Evolutionary conservation across 2,113 vertebrate genomes (phyloP).

Genomic region (Acrocephalus arundinaceus): DNA sequence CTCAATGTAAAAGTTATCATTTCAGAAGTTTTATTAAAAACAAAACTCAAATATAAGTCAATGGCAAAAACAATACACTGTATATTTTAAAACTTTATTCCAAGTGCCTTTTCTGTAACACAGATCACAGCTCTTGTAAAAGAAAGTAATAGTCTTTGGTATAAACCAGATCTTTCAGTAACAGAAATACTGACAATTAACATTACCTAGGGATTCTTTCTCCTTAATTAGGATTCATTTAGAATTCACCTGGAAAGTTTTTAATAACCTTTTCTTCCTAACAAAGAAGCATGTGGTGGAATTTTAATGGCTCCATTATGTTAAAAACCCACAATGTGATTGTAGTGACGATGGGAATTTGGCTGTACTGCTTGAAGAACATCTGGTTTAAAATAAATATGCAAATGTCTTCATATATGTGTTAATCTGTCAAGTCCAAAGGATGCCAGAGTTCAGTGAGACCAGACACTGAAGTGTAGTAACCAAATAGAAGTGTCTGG

Average conservation of each 20-base stretch:
- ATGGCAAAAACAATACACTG: not conserved
- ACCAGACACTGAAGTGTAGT: not conserved
- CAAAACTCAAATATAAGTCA: not conserved
- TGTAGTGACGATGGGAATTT: constrained; percentile 41
- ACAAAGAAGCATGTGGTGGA: not conserved
- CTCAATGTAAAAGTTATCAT: not conserved
- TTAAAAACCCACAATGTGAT: constrained; percentile 26
- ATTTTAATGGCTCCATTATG: constrained; percentile 60
- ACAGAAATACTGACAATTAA: not conserved
- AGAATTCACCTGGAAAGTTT: constrained; percentile 46
- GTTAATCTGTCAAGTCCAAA: constrained; percentile 65
- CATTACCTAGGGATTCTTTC: not conserved
- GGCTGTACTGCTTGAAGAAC: constrained; percentile 10
- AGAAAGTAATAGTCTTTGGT: not conserved
- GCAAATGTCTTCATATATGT: constrained; percentile 61
- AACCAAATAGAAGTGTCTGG: not conserved
- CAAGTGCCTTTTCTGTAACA: not conserved
- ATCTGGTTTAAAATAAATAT: constrained; percentile 69
- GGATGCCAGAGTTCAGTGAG: constrained; percentile 29
- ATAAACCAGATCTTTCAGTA: not conserved
- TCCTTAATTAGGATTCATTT: constrained; percentile 16
- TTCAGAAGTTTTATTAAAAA: not conserved
- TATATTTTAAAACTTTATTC: not conserved
- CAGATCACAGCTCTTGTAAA: not conserved
- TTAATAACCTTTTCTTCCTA: not conserved